phyloP scores from a whole-genome alignment of 2,888 invertebrate genomes.

The Philhelius pedissequus region DNA sequence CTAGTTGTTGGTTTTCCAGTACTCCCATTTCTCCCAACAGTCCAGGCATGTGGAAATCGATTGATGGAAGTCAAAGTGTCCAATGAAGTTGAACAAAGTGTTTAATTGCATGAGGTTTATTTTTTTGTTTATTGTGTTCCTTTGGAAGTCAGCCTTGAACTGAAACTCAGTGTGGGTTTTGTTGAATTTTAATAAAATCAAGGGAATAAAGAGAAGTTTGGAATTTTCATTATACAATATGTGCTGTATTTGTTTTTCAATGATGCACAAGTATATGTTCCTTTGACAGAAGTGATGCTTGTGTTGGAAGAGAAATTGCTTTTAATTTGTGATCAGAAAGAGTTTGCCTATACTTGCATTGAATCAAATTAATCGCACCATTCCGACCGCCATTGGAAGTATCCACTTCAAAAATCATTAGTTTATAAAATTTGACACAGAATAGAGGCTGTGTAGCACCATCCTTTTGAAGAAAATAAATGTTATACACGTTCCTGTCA shows the following conservation, averaged over 20 bases:
- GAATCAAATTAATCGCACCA: no score
- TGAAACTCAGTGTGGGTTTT: neutral
- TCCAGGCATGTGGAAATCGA: constrained; percentile 7
- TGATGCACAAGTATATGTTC: neutral
- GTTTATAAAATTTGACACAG: no score
- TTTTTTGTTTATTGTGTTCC: neutral
- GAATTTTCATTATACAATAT: neutral
- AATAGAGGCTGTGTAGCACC: no score
- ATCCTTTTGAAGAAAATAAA: no score
- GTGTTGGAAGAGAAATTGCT: neutral
- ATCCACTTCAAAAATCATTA: no score
- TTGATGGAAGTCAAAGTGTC: constrained; percentile 28
- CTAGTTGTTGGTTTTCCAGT: constrained; percentile 19
- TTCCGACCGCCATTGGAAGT: no score
- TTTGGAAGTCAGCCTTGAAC: neutral
- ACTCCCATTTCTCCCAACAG: neutral
- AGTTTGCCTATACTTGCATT: no score
- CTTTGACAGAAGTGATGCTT: neutral
- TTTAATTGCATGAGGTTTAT: constrained; percentile 19
- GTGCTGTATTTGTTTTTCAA: neutral
- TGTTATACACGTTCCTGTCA: no score
- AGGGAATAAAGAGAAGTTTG: neutral
- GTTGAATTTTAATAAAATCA: constrained; percentile 3
- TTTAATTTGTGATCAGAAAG: neutral
- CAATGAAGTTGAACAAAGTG: constrained; percentile 20